Evolutionary conservation across 2,113 vertebrate species (phyloP), one percentile per base, ranked within the genome.

Genomic region (Gadus macrocephalus): DNA sequence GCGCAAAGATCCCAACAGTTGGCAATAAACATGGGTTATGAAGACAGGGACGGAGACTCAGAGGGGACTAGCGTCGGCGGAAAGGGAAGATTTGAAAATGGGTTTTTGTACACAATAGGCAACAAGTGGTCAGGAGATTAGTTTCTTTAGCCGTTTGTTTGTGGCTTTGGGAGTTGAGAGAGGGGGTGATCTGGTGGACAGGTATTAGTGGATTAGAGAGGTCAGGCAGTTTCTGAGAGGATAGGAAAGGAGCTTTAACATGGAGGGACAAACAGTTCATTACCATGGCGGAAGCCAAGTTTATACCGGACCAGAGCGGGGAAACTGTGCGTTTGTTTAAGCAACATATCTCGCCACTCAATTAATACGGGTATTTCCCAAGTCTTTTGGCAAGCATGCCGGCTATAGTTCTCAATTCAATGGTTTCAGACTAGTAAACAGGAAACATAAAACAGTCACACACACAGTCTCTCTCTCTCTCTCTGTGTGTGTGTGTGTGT

Each of bases 1-100:
- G 72, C 84, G 78, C 76, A 83, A 87, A 85, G 75, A 75, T 75
- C 76, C 77, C 71, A 76, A 72, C 22, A 53, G 69, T 73, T 9
- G 64, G 67, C 49, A 79, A 76, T 49, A 86, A 79, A 17, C 61
- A 79, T 11, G 11, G 74, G 71, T 72, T 73, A 72, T 70, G 22
- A 71, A 59, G 63, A 69, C 60, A 71, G 74, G 42, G 27, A 9
- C 19, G 74, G 68, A 69, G 68, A 78, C 62, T 28, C 69, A 75
- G 81, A 73, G 62, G 69, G 75, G 74, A 84, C 86, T 78, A 86
- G 75, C 72, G 82, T 75, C 74, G 83, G 82, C 78, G 71, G 73
- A 74, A 84, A 9, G 16, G 35, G 19, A 62, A 62, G 22, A 14
- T 74, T 78, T 75, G 42, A 14, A 14, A 58, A 5, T 6, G 55